Conservation (phyloP, 2,888 invertebrate genomes). For the Ryuthela nishihirai region DNA sequence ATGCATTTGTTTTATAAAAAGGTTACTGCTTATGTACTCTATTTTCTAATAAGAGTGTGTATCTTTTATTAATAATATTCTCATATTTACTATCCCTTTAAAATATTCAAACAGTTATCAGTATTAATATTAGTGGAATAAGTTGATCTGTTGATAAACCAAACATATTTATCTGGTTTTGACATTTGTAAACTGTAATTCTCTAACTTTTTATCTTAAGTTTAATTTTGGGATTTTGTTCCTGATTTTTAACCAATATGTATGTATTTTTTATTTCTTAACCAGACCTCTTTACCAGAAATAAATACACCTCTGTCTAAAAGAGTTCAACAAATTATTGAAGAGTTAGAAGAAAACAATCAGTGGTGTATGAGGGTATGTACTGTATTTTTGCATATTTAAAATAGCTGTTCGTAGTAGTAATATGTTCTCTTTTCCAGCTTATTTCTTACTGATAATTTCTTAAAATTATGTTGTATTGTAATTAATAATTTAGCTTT, state of each 20-base stretch:
- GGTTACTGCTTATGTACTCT: too few species aligned
- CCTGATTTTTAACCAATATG: neutral
- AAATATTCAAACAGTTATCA: too few species aligned
- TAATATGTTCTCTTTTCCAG: neutral
- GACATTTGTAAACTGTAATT: neutral
- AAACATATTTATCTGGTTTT: too few species aligned
- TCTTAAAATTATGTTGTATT: too few species aligned
- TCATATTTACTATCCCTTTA: too few species aligned
- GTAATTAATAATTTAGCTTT: neutral
- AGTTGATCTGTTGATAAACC: too few species aligned
- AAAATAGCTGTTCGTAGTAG: neutral
- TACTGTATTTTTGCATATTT: neutral
- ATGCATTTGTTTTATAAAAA: too few species aligned
- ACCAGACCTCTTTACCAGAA: constrained; percentile 58
- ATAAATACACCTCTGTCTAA: constrained; percentile 71
- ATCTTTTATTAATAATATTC: too few species aligned
- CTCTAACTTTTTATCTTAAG: neutral
- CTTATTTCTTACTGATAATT: neutral
- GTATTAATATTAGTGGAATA: too few species aligned
- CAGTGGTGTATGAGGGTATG: constrained; percentile 74
- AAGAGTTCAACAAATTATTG: constrained; percentile 67
- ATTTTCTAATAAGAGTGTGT: too few species aligned
- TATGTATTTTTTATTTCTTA: neutral
- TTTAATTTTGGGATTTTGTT: neutral
- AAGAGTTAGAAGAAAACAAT: constrained; percentile 65